phyloP scores from a whole-genome alignment of 1,140 invertebrate genomes.

The Hyles vespertilio region DNA sequence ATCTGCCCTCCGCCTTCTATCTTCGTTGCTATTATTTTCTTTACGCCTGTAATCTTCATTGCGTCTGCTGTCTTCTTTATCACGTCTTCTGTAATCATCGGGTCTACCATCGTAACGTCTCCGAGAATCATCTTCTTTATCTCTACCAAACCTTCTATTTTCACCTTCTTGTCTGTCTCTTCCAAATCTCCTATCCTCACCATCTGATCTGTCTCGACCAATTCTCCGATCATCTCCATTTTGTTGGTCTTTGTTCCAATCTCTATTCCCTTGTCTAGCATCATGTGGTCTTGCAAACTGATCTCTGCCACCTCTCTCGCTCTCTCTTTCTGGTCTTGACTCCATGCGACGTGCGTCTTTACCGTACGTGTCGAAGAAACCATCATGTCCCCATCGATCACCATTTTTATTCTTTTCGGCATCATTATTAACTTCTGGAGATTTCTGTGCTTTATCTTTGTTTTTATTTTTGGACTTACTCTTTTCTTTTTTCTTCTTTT shows the following conservation, averaged over 20 bases:
- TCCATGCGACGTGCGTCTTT: slow-evolving; percentile 42
- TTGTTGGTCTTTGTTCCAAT: slow-evolving; percentile 21
- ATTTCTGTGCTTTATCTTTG: slow-evolving; percentile 33
- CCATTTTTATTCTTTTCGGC: slow-evolving; percentile 18
- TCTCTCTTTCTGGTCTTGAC: slow-evolving; percentile 15
- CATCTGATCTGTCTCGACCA: slow-evolving; percentile 19
- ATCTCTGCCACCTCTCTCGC: slow-evolving; percentile 20
- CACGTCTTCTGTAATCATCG: slow-evolving; percentile 12
- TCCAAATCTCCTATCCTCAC: slow-evolving; percentile 15
- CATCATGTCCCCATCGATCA: slow-evolving; percentile 62
- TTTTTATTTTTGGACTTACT: slow-evolving; percentile 48
- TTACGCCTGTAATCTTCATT: not conserved
- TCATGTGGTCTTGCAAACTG: slow-evolving; percentile 28
- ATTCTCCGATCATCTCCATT: slow-evolving; percentile 24
- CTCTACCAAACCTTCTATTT: slow-evolving; percentile 13
- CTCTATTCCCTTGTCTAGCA: slow-evolving; percentile 14
- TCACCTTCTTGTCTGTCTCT: slow-evolving; percentile 9
- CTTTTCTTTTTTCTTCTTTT: slow-evolving; percentile 50
- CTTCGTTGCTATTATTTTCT: slow-evolving; percentile 2
- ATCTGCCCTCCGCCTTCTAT: slow-evolving; percentile 7
- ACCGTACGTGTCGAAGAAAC: slow-evolving; percentile 64
- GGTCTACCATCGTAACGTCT: not conserved
- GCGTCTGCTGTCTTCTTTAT: slow-evolving; percentile 14
- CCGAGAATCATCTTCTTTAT: slow-evolving; percentile 5
- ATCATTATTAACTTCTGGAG: slow-evolving; percentile 36